phyloP scores from a whole-genome alignment of 2,113 vertebrate genomes.

The Colaptes auratus region DNA sequence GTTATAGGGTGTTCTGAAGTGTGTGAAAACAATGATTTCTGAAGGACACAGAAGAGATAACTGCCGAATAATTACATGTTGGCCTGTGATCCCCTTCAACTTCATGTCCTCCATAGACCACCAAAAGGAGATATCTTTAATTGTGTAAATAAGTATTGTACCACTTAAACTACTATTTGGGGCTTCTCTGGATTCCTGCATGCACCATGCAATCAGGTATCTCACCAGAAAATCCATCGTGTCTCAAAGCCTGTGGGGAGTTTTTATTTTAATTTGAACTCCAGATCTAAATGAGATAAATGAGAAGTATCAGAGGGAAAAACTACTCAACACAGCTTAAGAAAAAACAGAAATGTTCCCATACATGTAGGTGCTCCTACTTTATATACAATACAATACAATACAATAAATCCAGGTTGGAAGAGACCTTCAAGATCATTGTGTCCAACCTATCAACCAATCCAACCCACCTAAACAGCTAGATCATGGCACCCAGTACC shows the following conservation, averaged over 20 bases:
- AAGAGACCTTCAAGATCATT: too few species aligned
- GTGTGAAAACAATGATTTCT: neutral
- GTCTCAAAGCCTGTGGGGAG: neutral
- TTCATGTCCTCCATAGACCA: neutral
- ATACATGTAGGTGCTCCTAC: neutral
- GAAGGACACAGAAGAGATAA: neutral
- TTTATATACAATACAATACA: neutral
- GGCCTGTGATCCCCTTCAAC: neutral
- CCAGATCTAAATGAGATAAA: neutral
- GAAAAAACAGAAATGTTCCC: neutral
- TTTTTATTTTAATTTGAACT: too few species aligned
- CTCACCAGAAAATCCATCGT: neutral
- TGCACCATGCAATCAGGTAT: neutral
- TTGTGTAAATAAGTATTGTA: neutral
- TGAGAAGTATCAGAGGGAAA: neutral
- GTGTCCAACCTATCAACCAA: too few species aligned
- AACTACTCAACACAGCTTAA: neutral
- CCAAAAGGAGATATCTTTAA: neutral
- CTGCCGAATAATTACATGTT: neutral
- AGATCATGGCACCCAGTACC: too few species aligned
- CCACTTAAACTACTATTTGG: neutral
- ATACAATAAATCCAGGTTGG: too few species aligned
- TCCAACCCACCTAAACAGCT: too few species aligned
- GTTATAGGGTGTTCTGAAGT: neutral
- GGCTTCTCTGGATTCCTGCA: neutral